Conservation (phyloP, 2,888 invertebrate species). For the Melipona bicolor region DNA sequence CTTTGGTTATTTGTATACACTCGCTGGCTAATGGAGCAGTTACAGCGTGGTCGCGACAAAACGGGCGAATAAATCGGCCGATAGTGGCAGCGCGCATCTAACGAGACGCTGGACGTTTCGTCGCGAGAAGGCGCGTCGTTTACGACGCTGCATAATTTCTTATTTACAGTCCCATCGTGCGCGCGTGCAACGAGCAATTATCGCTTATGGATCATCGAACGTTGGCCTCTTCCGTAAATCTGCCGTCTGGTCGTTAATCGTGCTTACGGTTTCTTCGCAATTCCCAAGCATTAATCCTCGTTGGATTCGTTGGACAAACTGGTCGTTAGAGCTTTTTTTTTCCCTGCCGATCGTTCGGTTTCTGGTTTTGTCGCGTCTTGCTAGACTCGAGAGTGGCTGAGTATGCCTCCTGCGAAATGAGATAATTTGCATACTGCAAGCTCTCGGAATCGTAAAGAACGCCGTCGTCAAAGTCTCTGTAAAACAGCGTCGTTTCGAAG, state of each 20-base stretch:
- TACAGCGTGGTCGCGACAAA: slow-evolving; percentile 53
- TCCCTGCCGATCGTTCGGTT: not conserved
- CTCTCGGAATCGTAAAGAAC: not conserved
- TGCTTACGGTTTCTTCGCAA: slow-evolving; percentile 3
- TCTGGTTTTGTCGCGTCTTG: not conserved
- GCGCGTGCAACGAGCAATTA: slow-evolving; percentile 58
- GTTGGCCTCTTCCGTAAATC: slow-evolving; percentile 26
- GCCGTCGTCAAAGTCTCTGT: not conserved
- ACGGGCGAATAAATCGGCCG: slow-evolving; percentile 57
- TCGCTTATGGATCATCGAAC: slow-evolving; percentile 48
- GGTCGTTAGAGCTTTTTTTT: not conserved
- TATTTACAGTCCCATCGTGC: slow-evolving; percentile 63
- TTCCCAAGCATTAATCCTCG: not conserved
- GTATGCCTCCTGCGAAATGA: not conserved
- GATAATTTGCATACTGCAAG: not conserved
- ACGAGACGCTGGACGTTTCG: slow-evolving; percentile 55
- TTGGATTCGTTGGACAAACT: not conserved
- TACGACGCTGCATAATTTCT: slow-evolving; percentile 64
- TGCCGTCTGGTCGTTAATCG: slow-evolving; percentile 6
- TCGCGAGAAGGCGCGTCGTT: slow-evolving; percentile 56
- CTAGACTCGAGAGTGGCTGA: not conserved
- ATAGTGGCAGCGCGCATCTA: slow-evolving; percentile 41
- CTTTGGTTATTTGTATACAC: slow-evolving; percentile 58
- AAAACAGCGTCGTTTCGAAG: not conserved
- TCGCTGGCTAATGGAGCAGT: slow-evolving; percentile 60